Conservation (phyloP, 2,888 invertebrate species). For the Lithosia quadra region DNA sequence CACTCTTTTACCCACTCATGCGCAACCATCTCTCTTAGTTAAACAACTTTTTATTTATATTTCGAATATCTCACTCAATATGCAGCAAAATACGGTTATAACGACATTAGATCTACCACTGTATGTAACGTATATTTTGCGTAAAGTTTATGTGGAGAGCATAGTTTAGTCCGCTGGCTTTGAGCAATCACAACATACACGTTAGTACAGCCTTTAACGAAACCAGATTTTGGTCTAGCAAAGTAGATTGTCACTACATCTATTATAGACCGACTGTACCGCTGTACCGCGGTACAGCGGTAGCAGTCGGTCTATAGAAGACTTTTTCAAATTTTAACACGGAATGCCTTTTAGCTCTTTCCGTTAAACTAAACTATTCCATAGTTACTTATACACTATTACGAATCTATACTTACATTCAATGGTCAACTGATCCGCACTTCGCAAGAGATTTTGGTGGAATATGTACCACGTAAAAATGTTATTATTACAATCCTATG, state of each 20-base stretch:
- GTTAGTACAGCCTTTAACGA: not conserved
- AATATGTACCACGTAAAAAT: not conserved
- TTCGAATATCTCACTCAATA: conserved; percentile 7
- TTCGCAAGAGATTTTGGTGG: conserved; percentile 8
- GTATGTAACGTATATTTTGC: not conserved
- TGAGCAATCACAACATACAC: not conserved
- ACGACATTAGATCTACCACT: not conserved
- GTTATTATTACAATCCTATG: not conserved
- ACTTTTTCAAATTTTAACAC: conserved; percentile 5
- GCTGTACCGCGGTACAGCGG: no score
- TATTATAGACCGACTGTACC: no score
- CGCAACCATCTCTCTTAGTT: not conserved
- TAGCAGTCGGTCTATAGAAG: no score
- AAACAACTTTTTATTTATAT: not conserved
- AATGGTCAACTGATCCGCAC: conserved; percentile 7
- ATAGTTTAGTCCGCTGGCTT: no score
- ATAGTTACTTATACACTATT: conserved; percentile 11
- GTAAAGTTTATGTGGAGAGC: not conserved
- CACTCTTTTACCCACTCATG: not conserved
- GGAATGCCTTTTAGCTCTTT: not conserved
- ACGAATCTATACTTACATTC: conserved; percentile 6
- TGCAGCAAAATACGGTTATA: not conserved
- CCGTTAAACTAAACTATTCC: not conserved
- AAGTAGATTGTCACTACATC: not conserved
- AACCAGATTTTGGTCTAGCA: not conserved